Evolutionary conservation across 2,888 invertebrate genomes (phyloP).

Genomic region (Agrochola lota): DNA sequence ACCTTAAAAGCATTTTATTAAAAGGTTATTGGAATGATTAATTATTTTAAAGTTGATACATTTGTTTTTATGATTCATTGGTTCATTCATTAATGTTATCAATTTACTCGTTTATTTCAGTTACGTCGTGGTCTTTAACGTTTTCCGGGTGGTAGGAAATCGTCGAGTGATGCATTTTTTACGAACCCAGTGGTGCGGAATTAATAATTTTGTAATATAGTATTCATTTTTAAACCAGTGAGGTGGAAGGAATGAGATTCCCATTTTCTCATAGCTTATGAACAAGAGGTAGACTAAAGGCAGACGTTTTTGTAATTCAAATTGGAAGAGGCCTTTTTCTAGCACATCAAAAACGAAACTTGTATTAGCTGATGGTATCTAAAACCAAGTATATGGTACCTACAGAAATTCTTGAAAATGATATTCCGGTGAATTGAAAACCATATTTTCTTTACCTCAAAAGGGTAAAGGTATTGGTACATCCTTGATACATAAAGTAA

Average conservation of each 20-base stretch:
- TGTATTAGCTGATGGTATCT: not conserved
- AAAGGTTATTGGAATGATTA: slow-evolving; percentile 42
- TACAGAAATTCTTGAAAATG: not conserved
- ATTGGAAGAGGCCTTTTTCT: not conserved
- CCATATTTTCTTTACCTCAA: slow-evolving; percentile 8
- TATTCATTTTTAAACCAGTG: not conserved
- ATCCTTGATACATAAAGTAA: slow-evolving; percentile 36
- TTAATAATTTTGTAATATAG: not conserved
- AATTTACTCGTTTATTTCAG: not conserved
- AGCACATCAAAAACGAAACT: not conserved
- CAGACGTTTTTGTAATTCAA: not conserved
- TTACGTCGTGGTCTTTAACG: not conserved
- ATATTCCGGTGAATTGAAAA: slow-evolving; percentile 18
- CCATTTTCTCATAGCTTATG: not conserved
- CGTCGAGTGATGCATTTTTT: slow-evolving; percentile 1
- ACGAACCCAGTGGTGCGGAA: not conserved
- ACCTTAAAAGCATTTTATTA: slow-evolving; percentile 39
- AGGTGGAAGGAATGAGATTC: not conserved
- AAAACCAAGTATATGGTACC: not conserved
- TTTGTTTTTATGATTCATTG: slow-evolving; percentile 31
- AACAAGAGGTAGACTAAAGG: not conserved
- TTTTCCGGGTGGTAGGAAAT: not conserved
- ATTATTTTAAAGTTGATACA: slow-evolving; percentile 20
- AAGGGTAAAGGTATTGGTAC: slow-evolving; percentile 15
- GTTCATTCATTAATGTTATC: slow-evolving; percentile 20